Conservation (phyloP, 2,113 vertebrate species). For the Otis tarda region DNA sequence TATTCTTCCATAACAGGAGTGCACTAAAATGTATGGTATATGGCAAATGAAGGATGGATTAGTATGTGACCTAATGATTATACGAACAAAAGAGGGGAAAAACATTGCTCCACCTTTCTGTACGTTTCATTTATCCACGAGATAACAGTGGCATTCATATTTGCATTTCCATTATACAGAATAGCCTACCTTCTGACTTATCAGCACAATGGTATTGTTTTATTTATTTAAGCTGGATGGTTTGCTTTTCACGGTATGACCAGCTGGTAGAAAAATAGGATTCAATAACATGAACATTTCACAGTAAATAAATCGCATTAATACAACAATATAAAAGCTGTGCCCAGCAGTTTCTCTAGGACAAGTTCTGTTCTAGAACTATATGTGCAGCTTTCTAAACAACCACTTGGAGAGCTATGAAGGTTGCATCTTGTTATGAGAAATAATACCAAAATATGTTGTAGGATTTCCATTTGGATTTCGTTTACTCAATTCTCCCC, state of each 20-base stretch:
- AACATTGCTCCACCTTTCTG: not conserved
- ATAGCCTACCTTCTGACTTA: constrained; percentile 3
- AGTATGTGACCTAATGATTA: not conserved
- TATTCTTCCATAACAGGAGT: not conserved
- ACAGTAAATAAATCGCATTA: constrained; percentile 66
- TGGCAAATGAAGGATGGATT: not conserved
- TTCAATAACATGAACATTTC: constrained; percentile 52
- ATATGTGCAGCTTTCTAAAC: not conserved
- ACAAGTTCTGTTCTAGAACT: constrained; percentile 21
- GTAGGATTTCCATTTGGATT: not conserved
- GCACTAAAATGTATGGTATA: not conserved
- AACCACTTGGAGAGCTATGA: not conserved
- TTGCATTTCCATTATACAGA: constrained; percentile 44
- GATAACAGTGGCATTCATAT: constrained; percentile 18
- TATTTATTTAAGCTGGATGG: constrained; percentile 36
- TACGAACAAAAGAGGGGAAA: not conserved
- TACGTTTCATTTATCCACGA: constrained; percentile 32
- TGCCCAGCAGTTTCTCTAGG: constrained; percentile 43
- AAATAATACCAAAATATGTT: not conserved
- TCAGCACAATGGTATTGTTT: not conserved
- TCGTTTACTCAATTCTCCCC: not conserved
- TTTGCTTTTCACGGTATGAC: constrained; percentile 26
- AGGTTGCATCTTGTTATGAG: not conserved
- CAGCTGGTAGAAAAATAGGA: constrained; percentile 37
- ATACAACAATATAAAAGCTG: constrained; percentile 44